Evolutionary conservation across 2,888 invertebrate genomes (phyloP), one percentile per base, ranked within the genome.

Genomic region (Meiosimyza decipiens): DNA sequence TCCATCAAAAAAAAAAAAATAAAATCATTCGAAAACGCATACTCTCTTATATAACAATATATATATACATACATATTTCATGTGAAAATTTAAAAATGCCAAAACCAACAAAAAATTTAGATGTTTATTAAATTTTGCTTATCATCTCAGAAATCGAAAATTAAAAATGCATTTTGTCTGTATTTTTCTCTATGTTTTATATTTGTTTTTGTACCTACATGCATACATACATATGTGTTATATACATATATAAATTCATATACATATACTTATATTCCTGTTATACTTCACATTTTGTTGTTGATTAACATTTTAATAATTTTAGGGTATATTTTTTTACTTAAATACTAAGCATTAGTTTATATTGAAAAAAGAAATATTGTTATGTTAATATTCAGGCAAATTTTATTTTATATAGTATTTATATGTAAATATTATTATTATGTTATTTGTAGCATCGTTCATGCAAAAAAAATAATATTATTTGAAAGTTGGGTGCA

Each of bases 401-500:
- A 52, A 65, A 11, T 52, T 65, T 15, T 54, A 54, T 40, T 16
- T 33, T 57, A 40, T 57, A 55, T 18, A n/a, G n/a, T n/a, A 6
- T 15, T 47, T 33, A 49, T 7, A 55, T 67, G 67, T 67, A 67
- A 57, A 67, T 67, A 65, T 57, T 47, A 49, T 67, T 40, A 40
- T 40, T 40, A 33, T 16, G 67, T 28, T 67, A 57, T 55, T 55
- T 67, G 67, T 67, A 67, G 57, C 67, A 67, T 67, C 57, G 55
- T 57, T 67, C 28, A 22, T 18, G 18, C 9, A 22, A 40, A 22
- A 12, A 18, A 22, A 12, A 18, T 1, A 50, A 3, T 18, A 1
- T 16, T 47, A 50, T 57, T 28, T 6, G 5, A 13, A 28, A 28
- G 13, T 6, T 57, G 22, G 22, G 11, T 57, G 57, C 22, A 57